phyloP scores from a whole-genome alignment of 2,797 vertebrate genomes.

The Clamator glandarius region DNA sequence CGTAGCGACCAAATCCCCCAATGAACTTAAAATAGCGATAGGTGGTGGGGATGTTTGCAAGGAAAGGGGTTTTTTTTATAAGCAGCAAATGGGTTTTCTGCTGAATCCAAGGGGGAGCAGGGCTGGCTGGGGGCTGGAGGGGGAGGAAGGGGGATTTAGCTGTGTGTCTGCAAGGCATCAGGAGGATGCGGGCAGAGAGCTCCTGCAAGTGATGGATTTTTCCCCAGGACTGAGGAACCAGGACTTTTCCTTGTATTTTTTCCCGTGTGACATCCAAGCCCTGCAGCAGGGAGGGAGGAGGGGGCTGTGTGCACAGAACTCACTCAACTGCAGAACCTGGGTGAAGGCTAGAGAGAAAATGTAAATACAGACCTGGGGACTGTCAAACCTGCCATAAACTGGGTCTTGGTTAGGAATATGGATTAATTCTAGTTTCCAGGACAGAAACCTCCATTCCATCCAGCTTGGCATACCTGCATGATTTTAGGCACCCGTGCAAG shows the following conservation, averaged over 20 bases:
- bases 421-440: slow-evolving; percentile 34
- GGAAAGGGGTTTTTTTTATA: neutral
- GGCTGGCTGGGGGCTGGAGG: neutral
- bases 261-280: neutral
- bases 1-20: accelerated
- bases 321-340: accelerated
- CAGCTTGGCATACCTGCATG: neutral
- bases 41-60: neutral
- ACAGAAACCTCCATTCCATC: neutral
- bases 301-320: neutral
- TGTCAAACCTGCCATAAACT: slow-evolving; percentile 21
- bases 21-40: neutral
- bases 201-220: neutral
- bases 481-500: neutral
- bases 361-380: slow-evolving; percentile 19
- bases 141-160: neutral
- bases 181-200: neutral
- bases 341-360: neutral
- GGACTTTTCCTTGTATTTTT: neutral
- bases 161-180: slow-evolving; percentile 24
- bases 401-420: neutral
- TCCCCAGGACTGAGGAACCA: neutral
- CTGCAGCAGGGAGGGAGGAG: neutral
- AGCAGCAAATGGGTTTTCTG: neutral
- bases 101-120: neutral